Evolutionary conservation across 2,888 invertebrate genomes (phyloP), one percentile per base, ranked within the genome.

Genomic region (Macaria notata): DNA sequence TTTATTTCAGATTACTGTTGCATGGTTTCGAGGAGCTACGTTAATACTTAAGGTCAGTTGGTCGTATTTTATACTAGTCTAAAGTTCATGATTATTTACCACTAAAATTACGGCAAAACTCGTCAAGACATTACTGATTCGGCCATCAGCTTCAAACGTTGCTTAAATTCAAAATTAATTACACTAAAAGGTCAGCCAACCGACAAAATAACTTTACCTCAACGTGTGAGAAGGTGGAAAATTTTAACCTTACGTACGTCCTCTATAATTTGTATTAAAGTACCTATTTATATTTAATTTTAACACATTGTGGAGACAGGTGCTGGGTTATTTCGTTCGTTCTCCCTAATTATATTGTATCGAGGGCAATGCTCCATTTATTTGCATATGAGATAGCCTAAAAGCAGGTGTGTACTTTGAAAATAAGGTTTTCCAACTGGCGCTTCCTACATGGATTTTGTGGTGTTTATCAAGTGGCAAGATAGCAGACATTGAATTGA

Each of bases 31-130:
- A 51, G 63, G 72, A 66, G 75, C 52, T 71, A 75, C 73, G 72
- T 69, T 71, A 65, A 66, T 70, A 69, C 66, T 71, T 65, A 60
- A 83, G 84, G 84, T 84, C 59, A 69, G 70, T 57, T 36, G 4
- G 7, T 36, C 5, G 7, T 36, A 19, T 19, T 19, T 19, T 19
- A 19, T 19, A 19, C 19, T 19, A 19, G 19, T 19, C 19, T 19
- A 6, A 36, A 36, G 33, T 36, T 7, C 33, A 36, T 36, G 33
- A 36, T 36, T 36, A 36, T 41, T 3, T 3, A 41, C 9, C 5
- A 0, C 9, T 41, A 44, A 50, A 36, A 9, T 7, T 6, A 42
- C 9, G 59, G 49, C 49, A 50, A 50, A 66, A 66, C 64, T 31
- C 46, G 59, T 59, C 56, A 57, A 61, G 55, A 48, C 61, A 66